Percentiles rank a stretch among this genome's conserved stretches.
Conservation (phyloP, 2,797 vertebrate genomes). For the Centropyge bicolor region DNA sequence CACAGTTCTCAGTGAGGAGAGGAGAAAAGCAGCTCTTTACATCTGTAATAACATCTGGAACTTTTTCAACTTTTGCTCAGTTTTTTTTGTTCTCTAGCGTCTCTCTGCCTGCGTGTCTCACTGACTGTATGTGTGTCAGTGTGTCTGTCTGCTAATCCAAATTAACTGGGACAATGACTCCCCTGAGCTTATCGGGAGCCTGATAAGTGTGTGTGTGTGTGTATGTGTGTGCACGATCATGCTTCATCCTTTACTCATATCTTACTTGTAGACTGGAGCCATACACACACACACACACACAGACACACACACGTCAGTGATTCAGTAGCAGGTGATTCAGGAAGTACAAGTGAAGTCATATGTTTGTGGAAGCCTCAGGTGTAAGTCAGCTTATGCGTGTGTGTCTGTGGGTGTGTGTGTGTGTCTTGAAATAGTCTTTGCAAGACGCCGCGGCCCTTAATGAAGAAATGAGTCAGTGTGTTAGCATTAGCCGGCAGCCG, state of each 20-base stretch:
- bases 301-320: conserved; percentile 30
- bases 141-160: conserved; percentile 65
- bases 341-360: conserved; percentile 62
- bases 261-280: conserved; percentile 26
- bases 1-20: not conserved
- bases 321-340: conserved; percentile 67
- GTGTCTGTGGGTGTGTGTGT: conserved; percentile 3
- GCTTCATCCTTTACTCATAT: conserved; percentile 62
- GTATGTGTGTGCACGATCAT: not conserved
- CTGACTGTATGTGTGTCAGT: conserved; percentile 52
- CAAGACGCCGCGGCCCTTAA: conserved; percentile 5
- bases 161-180: conserved; percentile 65
- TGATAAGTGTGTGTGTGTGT: not conserved
- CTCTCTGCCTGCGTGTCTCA: conserved; percentile 1
- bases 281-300: conserved; percentile 35
- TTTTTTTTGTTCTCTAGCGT: not conserved
- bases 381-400: conserved; percentile 9
- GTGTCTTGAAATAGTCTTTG: conserved; percentile 31
- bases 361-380: conserved; percentile 62
- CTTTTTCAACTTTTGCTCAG: conserved; percentile 8
- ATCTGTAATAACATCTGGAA: not conserved
- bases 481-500: conserved; percentile 49
- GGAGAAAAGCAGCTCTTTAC: not conserved
- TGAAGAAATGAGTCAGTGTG: conserved; percentile 53
- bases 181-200: conserved; percentile 52